A percentile compares a stretch with the other conserved stretches of the same genome.
Conservation (phyloP, 1,140 invertebrate species). For the Catajapyx aquilonaris region DNA sequence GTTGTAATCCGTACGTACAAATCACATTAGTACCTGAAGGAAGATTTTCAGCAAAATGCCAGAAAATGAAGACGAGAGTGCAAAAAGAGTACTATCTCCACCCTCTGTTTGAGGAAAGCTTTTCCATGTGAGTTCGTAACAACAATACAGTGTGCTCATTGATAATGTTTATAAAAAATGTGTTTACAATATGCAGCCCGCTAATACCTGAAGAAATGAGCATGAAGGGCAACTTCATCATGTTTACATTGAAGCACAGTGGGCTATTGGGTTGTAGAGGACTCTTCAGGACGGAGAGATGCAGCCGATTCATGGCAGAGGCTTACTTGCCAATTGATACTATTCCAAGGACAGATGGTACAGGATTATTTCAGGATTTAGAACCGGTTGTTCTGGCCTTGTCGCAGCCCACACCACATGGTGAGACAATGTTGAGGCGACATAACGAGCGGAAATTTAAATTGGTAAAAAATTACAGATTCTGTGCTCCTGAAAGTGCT, state of each 20-base stretch:
- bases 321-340: conserved; percentile 62
- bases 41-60: too few relatives aligned
- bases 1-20: conserved; percentile 79
- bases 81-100: conserved; percentile 83
- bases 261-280: conserved; percentile 81
- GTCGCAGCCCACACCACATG: conserved; percentile 37
- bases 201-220: conserved; percentile 49
- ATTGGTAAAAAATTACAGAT: conserved; percentile 37
- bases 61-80: conserved; percentile 77
- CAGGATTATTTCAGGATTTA: conserved; percentile 31
- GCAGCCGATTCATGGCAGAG: conserved; percentile 85
- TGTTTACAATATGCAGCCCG: conserved; percentile 31
- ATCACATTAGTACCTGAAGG: conserved; percentile 65
- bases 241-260: conserved; percentile 86
- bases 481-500: conserved; percentile 54
- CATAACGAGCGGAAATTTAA: conserved; percentile 5
- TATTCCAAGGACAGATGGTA: conserved; percentile 33
- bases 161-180: conserved; percentile 6
- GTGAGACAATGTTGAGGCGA: background rate
- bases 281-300: too few relatives aligned
- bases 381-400: conserved; percentile 59
- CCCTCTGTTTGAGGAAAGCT: conserved; percentile 83
- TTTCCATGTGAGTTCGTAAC: conserved; percentile 56
- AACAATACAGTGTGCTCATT: background rate
- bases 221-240: conserved; percentile 46